phyloP scores from a whole-genome alignment of 2,797 vertebrate genomes.

The Myotis pilosus region DNA sequence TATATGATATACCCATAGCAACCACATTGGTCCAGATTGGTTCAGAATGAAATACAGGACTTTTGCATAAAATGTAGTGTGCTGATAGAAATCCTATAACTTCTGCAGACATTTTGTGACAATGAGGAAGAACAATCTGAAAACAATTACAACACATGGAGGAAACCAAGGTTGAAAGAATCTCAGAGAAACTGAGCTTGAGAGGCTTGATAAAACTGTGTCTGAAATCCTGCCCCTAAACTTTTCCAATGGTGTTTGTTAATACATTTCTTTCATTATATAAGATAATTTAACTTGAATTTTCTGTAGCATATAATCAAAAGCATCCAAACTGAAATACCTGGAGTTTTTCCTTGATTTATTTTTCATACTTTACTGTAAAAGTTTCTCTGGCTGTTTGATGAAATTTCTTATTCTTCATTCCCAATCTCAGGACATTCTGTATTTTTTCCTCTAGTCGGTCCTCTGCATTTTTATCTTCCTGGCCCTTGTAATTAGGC shows the following conservation, averaged over 20 bases:
- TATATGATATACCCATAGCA: not conserved
- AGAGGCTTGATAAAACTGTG: not conserved
- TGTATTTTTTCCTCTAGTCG: not conserved
- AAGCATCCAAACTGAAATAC: not conserved
- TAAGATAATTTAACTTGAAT: not conserved
- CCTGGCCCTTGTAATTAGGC: not conserved
- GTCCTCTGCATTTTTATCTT: not conserved
- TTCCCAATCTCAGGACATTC: not conserved
- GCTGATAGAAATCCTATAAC: not conserved
- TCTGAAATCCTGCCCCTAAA: not conserved
- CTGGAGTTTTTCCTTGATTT: not conserved
- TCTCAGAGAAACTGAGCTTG: not conserved
- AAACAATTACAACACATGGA: not conserved
- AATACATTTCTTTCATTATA: not conserved
- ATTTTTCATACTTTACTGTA: not conserved
- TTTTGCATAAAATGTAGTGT: not conserved
- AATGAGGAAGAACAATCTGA: not conserved
- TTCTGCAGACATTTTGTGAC: not conserved
- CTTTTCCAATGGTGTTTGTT: not conserved
- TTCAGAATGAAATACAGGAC: not conserved
- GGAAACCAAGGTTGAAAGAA: not conserved
- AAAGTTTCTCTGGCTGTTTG: not conserved
- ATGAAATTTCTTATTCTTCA: not conserved
- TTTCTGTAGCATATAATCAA: not conserved
- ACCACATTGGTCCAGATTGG: not conserved